Evolutionary conservation across 2,888 invertebrate genomes (phyloP).

Genomic region (Drosophila nr. medialis): DNA sequence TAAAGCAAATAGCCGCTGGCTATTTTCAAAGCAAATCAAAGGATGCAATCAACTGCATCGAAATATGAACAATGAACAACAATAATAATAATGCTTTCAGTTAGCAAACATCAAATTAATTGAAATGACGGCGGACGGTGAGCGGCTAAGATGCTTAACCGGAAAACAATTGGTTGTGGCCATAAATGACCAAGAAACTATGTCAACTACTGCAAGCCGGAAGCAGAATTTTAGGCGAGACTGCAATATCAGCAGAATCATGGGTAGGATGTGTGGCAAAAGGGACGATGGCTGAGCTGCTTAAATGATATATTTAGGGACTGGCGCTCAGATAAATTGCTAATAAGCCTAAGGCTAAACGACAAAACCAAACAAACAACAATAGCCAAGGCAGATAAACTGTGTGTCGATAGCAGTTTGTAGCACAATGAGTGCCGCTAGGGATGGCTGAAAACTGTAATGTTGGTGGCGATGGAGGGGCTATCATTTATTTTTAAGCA

Average conservation of each 20-base stretch:
- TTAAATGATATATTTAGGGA: conserved; percentile 41
- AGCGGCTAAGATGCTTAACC: conserved; percentile 35
- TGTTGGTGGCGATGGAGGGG: background rate
- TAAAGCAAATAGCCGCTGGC: conserved; percentile 7
- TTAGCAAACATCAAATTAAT: conserved; percentile 39
- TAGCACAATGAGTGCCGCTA: conserved; percentile 48
- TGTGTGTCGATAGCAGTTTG: conserved; percentile 64
- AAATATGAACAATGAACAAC: conserved; percentile 4
- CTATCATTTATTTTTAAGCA: conserved; percentile 77
- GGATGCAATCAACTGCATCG: conserved; percentile 18
- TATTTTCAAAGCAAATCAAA: conserved; percentile 2
- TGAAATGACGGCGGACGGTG: conserved; percentile 23
- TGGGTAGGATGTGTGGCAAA: conserved; percentile 5
- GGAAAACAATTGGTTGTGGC: conserved; percentile 46
- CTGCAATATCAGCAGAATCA: conserved; percentile 51
- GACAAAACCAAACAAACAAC: conserved; percentile 37
- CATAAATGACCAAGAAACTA: conserved; percentile 19
- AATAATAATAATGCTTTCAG: conserved; percentile 15
- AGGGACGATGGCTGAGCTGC: conserved; percentile 22
- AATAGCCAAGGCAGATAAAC: conserved; percentile 59
- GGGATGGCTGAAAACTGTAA: background rate
- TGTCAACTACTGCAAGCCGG: conserved; percentile 20
- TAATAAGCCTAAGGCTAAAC: conserved; percentile 66
- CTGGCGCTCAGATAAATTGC: conserved; percentile 56
- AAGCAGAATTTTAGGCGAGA: conserved; percentile 18